phyloP scores from a whole-genome alignment of 2,113 vertebrate genomes.

The Motacilla tschutschensis region DNA sequence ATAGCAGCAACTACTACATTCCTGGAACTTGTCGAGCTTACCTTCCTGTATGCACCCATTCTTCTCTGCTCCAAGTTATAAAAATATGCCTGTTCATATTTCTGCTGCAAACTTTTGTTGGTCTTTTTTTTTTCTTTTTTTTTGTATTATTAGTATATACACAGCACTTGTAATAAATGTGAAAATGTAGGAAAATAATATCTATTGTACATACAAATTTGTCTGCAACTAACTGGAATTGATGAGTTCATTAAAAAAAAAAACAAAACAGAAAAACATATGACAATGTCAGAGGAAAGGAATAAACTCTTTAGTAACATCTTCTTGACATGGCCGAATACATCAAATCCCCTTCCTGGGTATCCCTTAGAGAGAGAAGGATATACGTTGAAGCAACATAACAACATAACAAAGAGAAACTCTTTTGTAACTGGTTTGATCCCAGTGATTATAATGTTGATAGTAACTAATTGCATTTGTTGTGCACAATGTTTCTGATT shows the following conservation, averaged over 20 bases:
- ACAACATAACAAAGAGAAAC: background rate
- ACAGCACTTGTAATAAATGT: background rate
- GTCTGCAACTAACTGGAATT: background rate
- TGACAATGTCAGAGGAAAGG: background rate
- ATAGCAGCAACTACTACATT: background rate
- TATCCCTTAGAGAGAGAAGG: background rate
- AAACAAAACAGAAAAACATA: background rate
- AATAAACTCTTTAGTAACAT: background rate
- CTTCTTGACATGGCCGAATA: background rate
- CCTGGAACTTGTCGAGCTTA: background rate
- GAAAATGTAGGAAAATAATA: background rate
- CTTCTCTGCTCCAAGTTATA: background rate
- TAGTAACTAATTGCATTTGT: slow-evolving; percentile 9
- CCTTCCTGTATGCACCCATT: background rate
- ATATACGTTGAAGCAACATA: background rate
- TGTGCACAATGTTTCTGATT: background rate
- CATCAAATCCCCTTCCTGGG: background rate
- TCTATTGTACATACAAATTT: background rate
- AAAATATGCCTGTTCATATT: background rate
- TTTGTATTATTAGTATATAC: background rate
- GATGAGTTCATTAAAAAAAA: background rate
- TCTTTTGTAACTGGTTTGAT: background rate
- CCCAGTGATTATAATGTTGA: background rate
- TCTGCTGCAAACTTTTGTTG: background rate
- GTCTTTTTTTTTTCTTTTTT: accelerated